Evolutionary conservation across 2,113 vertebrate genomes (phyloP).

Genomic region (Gambusia affinis): DNA sequence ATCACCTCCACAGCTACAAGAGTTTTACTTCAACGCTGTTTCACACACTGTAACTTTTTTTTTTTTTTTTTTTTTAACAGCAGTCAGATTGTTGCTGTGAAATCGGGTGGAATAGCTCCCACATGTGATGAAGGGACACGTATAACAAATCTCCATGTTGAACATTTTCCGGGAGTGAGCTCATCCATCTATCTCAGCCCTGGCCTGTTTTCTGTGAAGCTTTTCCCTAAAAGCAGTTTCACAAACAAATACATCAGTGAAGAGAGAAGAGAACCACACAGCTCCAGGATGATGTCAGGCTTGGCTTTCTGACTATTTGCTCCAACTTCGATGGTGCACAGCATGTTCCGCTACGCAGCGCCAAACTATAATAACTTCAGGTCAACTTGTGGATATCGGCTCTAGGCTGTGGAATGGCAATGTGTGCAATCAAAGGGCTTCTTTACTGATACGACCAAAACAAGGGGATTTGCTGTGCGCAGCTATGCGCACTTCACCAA

Average conservation of each 20-base stretch:
- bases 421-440: conserved; percentile 70
- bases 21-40: too few species aligned
- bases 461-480: conserved; percentile 8
- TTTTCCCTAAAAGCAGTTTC: background rate
- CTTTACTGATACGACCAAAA: conserved; percentile 57
- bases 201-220: background rate
- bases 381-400: conserved; percentile 13
- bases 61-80: too few species aligned
- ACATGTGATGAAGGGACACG: background rate
- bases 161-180: background rate
- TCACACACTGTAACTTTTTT: background rate
- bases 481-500: conserved; percentile 6
- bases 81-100: too few species aligned
- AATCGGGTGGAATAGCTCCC: too few species aligned
- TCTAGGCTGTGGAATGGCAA: background rate
- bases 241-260: background rate
- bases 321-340: background rate
- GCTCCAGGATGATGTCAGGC: background rate
- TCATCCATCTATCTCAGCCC: too few species aligned
- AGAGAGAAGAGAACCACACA: background rate
- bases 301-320: background rate
- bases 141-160: background rate
- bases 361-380: conserved; percentile 26
- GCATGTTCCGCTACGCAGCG: conserved; percentile 7
- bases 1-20: background rate